Conservation (phyloP, 2,113 vertebrate genomes). For the Meriones unguiculatus region DNA sequence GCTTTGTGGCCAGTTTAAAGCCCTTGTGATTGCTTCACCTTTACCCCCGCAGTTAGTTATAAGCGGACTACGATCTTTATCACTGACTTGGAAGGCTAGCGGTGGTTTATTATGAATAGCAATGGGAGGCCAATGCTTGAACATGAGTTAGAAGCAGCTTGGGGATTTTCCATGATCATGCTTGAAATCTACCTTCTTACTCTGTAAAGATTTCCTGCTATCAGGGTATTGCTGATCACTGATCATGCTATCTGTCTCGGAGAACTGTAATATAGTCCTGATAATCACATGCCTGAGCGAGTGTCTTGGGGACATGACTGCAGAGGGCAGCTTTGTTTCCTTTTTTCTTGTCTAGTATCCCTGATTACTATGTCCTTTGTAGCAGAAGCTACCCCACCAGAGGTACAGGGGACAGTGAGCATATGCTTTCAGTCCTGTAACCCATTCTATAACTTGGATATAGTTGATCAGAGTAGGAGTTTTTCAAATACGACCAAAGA, state of each 20-base stretch:
- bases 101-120: background rate
- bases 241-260: background rate
- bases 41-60: background rate
- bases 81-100: background rate
- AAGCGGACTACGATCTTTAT: background rate
- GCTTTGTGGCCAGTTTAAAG: background rate
- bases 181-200: background rate
- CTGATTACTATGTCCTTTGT: background rate
- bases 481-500: background rate
- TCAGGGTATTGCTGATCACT: background rate
- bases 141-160: background rate
- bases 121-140: background rate
- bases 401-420: background rate
- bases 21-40: background rate
- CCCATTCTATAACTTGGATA: background rate
- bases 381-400: background rate
- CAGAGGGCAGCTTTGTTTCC: background rate
- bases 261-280: background rate
- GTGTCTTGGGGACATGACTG: background rate
- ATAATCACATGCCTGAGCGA: background rate
- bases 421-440: background rate
- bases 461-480: background rate
- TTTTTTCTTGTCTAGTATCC: background rate
- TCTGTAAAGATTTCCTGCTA: background rate
- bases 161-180: background rate